Conservation (phyloP, 2,797 vertebrate species). For the Neoniphon sammara region DNA sequence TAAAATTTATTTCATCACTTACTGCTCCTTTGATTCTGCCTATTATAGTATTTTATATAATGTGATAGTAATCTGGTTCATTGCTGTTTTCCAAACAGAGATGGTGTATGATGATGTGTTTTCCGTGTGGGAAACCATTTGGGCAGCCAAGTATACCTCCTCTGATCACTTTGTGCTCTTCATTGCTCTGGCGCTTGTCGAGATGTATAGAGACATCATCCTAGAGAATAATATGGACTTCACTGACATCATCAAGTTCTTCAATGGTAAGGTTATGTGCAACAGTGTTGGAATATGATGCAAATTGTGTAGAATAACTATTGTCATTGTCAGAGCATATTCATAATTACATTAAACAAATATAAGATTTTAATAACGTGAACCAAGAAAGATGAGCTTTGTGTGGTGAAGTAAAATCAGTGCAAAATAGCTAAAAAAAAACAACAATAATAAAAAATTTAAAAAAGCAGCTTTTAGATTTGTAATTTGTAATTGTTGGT, state of each 20-base stretch:
- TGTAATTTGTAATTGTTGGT: background rate
- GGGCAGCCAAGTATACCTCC: slow-evolving; percentile 92
- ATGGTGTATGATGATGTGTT: slow-evolving; percentile 96
- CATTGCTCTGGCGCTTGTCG: slow-evolving; percentile 94
- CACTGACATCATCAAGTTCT: slow-evolving; percentile 99
- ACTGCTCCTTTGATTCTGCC: background rate
- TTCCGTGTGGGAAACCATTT: slow-evolving; percentile 97
- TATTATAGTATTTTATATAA: background rate
- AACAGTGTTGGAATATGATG: background rate
- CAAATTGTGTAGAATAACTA: background rate
- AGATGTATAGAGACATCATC: slow-evolving; percentile 96
- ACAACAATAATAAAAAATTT: no score
- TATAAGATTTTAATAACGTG: background rate
- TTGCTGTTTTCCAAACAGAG: slow-evolving; percentile 79
- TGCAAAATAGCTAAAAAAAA: background rate
- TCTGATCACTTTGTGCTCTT: slow-evolving; percentile 97
- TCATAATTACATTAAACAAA: background rate
- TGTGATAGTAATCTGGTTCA: background rate
- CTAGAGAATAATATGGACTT: slow-evolving; percentile 99
- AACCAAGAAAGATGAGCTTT: background rate
- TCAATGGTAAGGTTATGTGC: slow-evolving; percentile 87
- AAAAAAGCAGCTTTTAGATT: background rate
- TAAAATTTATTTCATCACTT: no score
- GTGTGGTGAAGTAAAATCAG: background rate
- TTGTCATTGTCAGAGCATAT: background rate